Conservation (phyloP, 2,113 vertebrate genomes). For the Equus quagga region DNA sequence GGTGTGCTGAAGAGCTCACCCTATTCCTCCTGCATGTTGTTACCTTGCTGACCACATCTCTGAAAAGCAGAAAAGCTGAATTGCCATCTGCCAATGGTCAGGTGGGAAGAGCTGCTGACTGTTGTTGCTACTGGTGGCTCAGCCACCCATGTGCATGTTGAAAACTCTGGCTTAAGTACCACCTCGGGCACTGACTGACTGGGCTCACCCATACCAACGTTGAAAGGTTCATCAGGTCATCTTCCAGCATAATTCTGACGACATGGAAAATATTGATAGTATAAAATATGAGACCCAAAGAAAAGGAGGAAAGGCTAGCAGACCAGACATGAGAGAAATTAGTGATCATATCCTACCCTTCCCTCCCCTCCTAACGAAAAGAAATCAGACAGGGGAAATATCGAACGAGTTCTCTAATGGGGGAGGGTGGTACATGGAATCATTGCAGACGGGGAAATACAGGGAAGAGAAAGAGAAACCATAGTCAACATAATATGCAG, state of each 20-base stretch:
- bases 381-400: background rate
- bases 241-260: background rate
- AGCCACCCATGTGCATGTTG: background rate
- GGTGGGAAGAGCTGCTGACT: background rate
- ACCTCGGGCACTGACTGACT: background rate
- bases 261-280: background rate
- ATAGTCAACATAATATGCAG: background rate
- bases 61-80: background rate
- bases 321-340: background rate
- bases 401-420: background rate
- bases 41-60: background rate
- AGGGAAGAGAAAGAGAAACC: conserved; percentile 4
- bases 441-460: background rate
- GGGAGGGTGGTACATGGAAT: background rate
- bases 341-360: background rate
- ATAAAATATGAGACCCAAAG: background rate
- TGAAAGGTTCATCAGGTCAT: background rate
- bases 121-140: background rate
- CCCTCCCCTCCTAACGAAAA: background rate
- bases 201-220: background rate
- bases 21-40: background rate
- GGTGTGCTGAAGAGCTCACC: background rate
- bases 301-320: background rate
- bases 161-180: background rate
- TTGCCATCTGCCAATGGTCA: background rate